A percentile compares a stretch with the other conserved stretches of the same genome.
Evolutionary conservation across 2,888 invertebrate genomes (phyloP).

Genomic region (Cheiracanthium punctorium): DNA sequence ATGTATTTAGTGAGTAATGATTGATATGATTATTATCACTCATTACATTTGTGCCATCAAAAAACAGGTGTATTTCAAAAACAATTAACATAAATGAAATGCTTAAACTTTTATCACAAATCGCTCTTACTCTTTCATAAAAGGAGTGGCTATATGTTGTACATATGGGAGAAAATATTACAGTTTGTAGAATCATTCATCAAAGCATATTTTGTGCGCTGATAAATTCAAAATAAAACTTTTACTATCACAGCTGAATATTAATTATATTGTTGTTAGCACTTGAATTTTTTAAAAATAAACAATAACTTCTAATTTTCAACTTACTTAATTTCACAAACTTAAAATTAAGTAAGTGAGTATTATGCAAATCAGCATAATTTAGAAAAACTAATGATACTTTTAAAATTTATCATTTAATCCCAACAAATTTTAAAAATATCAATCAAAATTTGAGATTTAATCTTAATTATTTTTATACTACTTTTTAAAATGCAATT

Average conservation of each 20-base stretch:
- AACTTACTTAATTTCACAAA: too few species aligned
- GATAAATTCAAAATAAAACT: conserved; percentile 25
- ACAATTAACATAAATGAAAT: background rate
- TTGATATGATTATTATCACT: conserved; percentile 16
- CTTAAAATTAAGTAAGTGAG: too few species aligned
- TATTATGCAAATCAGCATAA: too few species aligned
- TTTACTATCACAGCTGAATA: conserved; percentile 48
- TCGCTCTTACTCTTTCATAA: background rate
- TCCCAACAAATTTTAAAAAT: too few species aligned
- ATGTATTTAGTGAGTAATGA: background rate
- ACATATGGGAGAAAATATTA: conserved; percentile 6
- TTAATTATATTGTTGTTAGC: too few species aligned
- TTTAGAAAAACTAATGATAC: too few species aligned
- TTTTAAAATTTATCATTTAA: too few species aligned
- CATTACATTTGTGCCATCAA: conserved; percentile 17
- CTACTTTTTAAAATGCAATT: too few species aligned
- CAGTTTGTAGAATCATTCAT: conserved; percentile 2
- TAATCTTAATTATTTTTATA: too few species aligned
- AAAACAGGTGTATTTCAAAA: conserved; percentile 18
- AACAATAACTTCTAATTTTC: too few species aligned
- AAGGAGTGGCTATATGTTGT: conserved; percentile 2
- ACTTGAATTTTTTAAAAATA: too few species aligned
- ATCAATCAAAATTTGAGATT: too few species aligned
- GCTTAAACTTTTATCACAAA: background rate
- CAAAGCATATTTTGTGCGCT: conserved; percentile 33